phyloP scores from a whole-genome alignment of 2,113 vertebrate species.

The Arothron firmamentum region DNA sequence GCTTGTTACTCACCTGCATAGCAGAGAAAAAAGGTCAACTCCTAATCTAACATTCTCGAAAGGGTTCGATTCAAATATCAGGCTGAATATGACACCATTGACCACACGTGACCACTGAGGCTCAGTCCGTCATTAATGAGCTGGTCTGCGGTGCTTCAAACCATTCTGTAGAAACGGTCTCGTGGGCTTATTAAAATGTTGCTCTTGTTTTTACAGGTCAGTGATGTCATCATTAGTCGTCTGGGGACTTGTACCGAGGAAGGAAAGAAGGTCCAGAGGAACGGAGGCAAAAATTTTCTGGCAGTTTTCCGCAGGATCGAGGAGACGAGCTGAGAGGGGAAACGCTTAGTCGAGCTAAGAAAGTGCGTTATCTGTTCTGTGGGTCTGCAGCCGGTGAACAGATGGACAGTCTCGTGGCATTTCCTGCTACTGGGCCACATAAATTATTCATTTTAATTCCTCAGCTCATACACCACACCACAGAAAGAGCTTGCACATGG shows the following conservation, averaged over 20 bases:
- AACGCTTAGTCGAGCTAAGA: background rate
- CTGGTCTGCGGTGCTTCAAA: too few relatives aligned
- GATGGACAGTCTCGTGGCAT: too few relatives aligned
- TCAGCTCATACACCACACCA: background rate
- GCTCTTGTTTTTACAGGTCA: conserved; percentile 62
- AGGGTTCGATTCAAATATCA: too few relatives aligned
- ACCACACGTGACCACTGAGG: too few relatives aligned
- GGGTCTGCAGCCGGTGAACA: background rate
- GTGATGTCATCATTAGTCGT: conserved; percentile 78
- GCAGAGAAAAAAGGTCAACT: background rate
- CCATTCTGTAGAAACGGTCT: background rate
- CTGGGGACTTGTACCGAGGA: conserved; percentile 87
- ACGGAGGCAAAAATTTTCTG: conserved; percentile 82
- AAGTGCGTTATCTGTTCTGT: background rate
- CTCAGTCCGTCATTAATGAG: too few relatives aligned
- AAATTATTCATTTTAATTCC: background rate
- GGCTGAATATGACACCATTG: too few relatives aligned
- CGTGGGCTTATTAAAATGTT: background rate
- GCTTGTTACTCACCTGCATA: background rate
- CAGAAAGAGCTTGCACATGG: background rate
- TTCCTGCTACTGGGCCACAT: too few relatives aligned
- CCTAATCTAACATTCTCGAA: background rate
- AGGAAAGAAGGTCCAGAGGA: conserved; percentile 88
- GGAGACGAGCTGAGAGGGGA: conserved; percentile 42
- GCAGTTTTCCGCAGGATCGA: conserved; percentile 82